Evolutionary conservation across 2,888 invertebrate genomes (phyloP), one percentile per base, ranked within the genome.

Genomic region (Hypsopygia costalis): DNA sequence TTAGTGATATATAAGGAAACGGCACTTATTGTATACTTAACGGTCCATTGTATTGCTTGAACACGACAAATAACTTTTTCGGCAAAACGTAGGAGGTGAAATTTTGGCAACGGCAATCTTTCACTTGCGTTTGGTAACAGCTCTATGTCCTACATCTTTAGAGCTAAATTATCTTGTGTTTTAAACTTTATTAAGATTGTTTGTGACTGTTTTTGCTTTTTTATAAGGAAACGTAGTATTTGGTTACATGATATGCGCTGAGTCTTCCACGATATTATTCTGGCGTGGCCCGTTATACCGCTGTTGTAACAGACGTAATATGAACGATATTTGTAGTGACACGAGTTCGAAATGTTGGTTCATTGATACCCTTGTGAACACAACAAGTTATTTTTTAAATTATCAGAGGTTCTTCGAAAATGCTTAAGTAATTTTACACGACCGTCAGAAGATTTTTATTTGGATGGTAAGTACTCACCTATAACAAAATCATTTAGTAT

Each of bases 31-130:
- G 76, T 78, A 55, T 68, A 59, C 60, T 70, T 82, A 86, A 86
- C 86, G 82, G 86, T 81, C 67, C 63, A 75, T 78, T 77, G 77
- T 79, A 7, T 25, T 25, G n/a, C 25, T 8, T 25, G 73, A 69
- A 72, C 61, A 65, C 68, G 74, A 76, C 81, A 82, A 82, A 81
- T 79, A 78, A 71, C 61, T 62, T 72, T 71, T 75, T 77, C 69
- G 70, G 68, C 58, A 55, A 61, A 68, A 74, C 66, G 75, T 77
- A 70, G 68, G 73, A 62, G 69, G 70, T 57, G 55, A 57, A 68
- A 62, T 68, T 73, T 78, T 69, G 52, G 50, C 49, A 40, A 45
- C 10, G 4, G 6, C 11, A 16, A 20, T 27, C 32, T 27, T 8
- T 20, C 1, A 6, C 7, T 41, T n/a, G 9, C 37, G 43, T 25